Conservation (phyloP, 1,140 invertebrate species). For the fruit fly (Drosophila melanogaster) region Release_6_plus_ISO1_MT NT_033779.5:16633501-16634000, state of each 20-base stretch:
- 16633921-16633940: too few species aligned
- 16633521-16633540: constrained; percentile 57
- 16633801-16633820: constrained; percentile 60
- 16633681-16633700: constrained; percentile 34
- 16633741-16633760: constrained; percentile 24
- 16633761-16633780: constrained; percentile 59
- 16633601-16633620: constrained; percentile 58
- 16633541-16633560: constrained; percentile 53
- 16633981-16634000: too few species aligned
- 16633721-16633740: constrained; percentile 1
- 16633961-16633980: too few species aligned
- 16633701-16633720: constrained; percentile 1
- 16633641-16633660: constrained; percentile 30
- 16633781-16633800: constrained; percentile 50
- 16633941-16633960: too few species aligned
- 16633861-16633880: constrained; percentile 25
- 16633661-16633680: constrained; percentile 25
- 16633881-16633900: constrained; percentile 18
- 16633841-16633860: constrained; percentile 27
- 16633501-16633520: constrained; percentile 43
- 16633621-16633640: constrained; percentile 12
- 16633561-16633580: constrained; percentile 4
- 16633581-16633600: constrained; percentile 48
- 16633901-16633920: neutral
- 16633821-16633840: constrained; percentile 33